A percentile compares a stretch with the other conserved stretches of the same genome.
Conservation (phyloP, 2,797 vertebrate genomes). For the Microtus californicus region DNA sequence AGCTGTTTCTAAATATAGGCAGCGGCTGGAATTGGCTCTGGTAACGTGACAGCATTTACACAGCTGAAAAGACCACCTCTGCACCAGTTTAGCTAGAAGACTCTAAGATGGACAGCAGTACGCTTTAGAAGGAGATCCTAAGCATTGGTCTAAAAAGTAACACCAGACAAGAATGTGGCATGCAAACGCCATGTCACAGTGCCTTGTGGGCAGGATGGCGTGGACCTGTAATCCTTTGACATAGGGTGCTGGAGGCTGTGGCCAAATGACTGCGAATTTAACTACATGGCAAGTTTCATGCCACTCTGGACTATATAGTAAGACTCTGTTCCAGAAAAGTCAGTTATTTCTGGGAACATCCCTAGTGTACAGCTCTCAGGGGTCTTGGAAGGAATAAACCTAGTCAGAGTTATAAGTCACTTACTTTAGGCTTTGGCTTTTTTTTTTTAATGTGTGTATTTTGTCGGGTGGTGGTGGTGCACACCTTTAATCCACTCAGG, state of each 20-base stretch:
- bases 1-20: neutral
- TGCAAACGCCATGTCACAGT: neutral
- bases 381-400: neutral
- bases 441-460: neutral
- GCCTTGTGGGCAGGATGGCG: neutral
- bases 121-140: neutral
- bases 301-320: neutral
- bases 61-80: conserved; percentile 15
- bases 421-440: conserved; percentile 17
- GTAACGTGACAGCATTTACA: neutral
- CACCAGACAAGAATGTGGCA: neutral
- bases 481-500: neutral
- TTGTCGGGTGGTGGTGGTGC: neutral
- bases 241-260: neutral
- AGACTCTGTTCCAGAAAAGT: neutral
- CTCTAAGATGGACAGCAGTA: neutral
- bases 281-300: neutral
- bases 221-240: neutral
- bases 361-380: neutral
- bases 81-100: neutral
- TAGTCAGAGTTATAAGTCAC: neutral
- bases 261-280: neutral
- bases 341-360: neutral
- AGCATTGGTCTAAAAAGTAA: neutral
- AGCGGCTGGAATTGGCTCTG: neutral